These are phyloP conservation scores for Scophthalmus maximus DNA, from an alignment of 2,113 vertebrate genomes.

Conservation along the genomic window DNA sequence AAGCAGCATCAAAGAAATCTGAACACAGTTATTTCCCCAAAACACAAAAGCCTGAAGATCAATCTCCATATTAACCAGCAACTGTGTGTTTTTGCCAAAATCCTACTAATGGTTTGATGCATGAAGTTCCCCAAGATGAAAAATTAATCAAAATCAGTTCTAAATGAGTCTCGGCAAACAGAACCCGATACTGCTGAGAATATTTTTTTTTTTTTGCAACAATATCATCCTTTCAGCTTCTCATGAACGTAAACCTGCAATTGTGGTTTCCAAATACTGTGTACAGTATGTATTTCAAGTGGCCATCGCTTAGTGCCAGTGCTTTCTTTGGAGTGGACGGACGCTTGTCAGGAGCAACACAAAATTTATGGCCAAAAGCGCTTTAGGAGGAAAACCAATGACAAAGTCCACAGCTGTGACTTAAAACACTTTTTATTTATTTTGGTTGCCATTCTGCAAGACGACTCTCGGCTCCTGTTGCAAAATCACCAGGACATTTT, in stretches of 20 bases:
- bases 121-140: constrained; percentile 13
- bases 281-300: constrained; percentile 78
- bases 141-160: constrained; percentile 63
- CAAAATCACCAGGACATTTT: constrained; percentile 48
- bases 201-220: constrained; percentile 69
- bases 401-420: constrained; percentile 53
- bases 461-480: constrained; percentile 32
- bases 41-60: constrained; percentile 25
- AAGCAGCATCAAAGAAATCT: constrained; percentile 65
- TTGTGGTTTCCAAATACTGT: constrained; percentile 81
- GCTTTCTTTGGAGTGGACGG: constrained; percentile 81
- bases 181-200: constrained; percentile 79
- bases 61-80: constrained; percentile 23
- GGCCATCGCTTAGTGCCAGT: constrained; percentile 69
- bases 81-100: constrained; percentile 3
- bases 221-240: constrained; percentile 70
- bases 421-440: constrained; percentile 58
- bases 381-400: constrained; percentile 68
- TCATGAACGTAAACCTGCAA: constrained; percentile 78
- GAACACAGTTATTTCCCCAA: constrained; percentile 34
- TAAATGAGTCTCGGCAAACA: constrained; percentile 77
- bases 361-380: constrained; percentile 75
- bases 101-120: neutral
- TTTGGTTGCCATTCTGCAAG: constrained; percentile 63
- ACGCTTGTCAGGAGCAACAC: constrained; percentile 72